Evolutionary conservation across 2,888 invertebrate species (phyloP).

Genomic region (Rhingia campestris): DNA sequence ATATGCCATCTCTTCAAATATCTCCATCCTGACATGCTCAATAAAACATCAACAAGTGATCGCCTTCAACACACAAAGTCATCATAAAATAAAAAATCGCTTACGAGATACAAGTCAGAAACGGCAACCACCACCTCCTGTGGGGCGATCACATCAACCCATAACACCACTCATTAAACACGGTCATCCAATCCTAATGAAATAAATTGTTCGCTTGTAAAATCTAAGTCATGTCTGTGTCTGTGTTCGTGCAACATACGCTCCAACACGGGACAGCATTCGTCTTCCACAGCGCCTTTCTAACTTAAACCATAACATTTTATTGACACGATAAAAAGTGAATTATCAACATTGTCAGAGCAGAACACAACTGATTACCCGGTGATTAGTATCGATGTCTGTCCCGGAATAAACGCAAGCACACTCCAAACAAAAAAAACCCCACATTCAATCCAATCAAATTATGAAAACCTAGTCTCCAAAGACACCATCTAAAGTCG

Average conservation of each 20-base stretch:
- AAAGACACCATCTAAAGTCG: background rate
- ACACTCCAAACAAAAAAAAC: conserved; percentile 19
- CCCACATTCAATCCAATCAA: conserved; percentile 35
- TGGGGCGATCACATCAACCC: conserved; percentile 19
- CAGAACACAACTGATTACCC: conserved; percentile 44
- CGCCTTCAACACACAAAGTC: conserved; percentile 22
- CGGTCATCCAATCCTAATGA: conserved; percentile 44
- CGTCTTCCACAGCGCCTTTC: conserved; percentile 38
- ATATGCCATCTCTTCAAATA: conserved; percentile 3
- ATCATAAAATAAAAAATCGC: conserved; percentile 22
- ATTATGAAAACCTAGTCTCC: conserved; percentile 33
- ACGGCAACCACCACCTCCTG: conserved; percentile 21
- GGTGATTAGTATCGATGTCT: conserved; percentile 59
- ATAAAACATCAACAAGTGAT: conserved; percentile 23
- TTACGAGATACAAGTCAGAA: conserved; percentile 8
- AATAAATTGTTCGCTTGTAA: conserved; percentile 57
- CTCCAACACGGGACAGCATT: conserved; percentile 14
- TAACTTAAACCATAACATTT: conserved; percentile 47
- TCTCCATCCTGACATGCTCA: conserved; percentile 20
- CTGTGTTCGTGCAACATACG: too few relatives aligned
- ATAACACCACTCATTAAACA: conserved; percentile 40
- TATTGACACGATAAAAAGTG: conserved; percentile 57
- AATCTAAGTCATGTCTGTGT: conserved; percentile 29
- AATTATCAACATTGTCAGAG: conserved; percentile 60
- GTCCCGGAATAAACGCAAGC: conserved; percentile 12